Percentiles rank a stretch among this genome's conserved stretches.
These are phyloP conservation scores for Pollenia amentaria DNA, from an alignment of 2,888 invertebrate species.

Conservation along the genomic window DNA sequence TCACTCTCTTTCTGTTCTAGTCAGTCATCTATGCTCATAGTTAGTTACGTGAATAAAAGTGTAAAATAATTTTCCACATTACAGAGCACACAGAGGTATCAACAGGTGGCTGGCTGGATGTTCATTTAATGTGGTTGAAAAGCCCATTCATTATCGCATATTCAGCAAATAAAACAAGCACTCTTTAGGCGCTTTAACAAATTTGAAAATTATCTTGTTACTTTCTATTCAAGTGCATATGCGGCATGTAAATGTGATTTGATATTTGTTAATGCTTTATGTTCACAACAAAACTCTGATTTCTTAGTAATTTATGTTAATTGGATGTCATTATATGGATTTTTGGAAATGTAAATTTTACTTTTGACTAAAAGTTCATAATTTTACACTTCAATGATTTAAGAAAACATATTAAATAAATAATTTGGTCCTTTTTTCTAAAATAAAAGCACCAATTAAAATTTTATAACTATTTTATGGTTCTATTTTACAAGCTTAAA, in stretches of 20 bases:
- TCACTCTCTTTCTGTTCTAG: no score
- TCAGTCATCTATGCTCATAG: no score
- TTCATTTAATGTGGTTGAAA: not conserved
- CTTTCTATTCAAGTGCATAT: not conserved
- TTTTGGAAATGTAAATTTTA: not conserved
- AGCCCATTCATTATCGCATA: conserved; percentile 4
- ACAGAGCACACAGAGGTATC: not conserved
- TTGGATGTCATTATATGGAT: not conserved
- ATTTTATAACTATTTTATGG: not conserved
- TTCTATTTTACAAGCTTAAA: no score
- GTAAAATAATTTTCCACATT: conserved; percentile 20
- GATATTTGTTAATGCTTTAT: no score
- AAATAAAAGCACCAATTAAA: conserved; percentile 5
- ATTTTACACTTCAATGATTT: not conserved
- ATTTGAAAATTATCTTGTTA: not conserved
- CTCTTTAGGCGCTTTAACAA: conserved; percentile 26
- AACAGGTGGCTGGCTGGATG: conserved; percentile 32
- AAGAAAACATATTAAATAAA: no score
- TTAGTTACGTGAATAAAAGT: not conserved
- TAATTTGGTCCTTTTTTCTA: no score
- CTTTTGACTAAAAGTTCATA: not conserved
- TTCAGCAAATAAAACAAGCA: conserved; percentile 8
- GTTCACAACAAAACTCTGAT: not conserved
- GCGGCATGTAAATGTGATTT: not conserved
- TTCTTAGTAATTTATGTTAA: conserved; percentile 10